Evolutionary conservation across 2,888 invertebrate species (phyloP), one percentile per base, ranked within the genome.

Genomic region (Callinectes sapidus): DNA sequence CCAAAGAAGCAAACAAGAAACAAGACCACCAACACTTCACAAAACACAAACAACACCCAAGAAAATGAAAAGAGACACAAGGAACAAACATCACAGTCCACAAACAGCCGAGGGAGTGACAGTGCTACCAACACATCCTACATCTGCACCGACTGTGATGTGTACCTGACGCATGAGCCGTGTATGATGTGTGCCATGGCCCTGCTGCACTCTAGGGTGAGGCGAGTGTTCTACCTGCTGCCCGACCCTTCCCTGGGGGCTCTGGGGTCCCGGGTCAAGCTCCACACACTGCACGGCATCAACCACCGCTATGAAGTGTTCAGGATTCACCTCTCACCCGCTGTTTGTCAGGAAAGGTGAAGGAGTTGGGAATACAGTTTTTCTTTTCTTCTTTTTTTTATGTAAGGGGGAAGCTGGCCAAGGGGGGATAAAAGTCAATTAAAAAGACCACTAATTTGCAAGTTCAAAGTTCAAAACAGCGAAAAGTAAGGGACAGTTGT

Each of bases 111-210:
- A 48, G 48, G 48, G 48, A 48, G 48, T 48, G 48, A 48, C 8
- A 10, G 42, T n/a, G n/a, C n/a, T n/a, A n/a, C n/a, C n/a, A n/a
- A n/a, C 39, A 86, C 28, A 28, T 77, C 91, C 16, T 93, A 95
- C 87, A 92, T 94, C n/a, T 94, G 94, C 89, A 94, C 99, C 0
- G 98, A 98, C 2, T 98, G 98, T 95, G 97, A 98, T 96, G 96
- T 98, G 1, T 99, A 98, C 95, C 95, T 98, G 85, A 97, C 97
- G 0, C 96, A 96, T 94, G 99, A 99, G 95, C 99, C 99, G 0
- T 99, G 99, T 96, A 95, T 98, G 0, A 98, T 99, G 97, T 99
- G 99, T 96, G 96, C 98, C 0, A 99, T 99, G 99, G 99, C 98
- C 0, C 96, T 99, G 91, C 96, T 99, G 0, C 99, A 99, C 96